Evolutionary conservation across 1,140 invertebrate species (phyloP).

Genomic region (Lutraria rhynchaena): DNA sequence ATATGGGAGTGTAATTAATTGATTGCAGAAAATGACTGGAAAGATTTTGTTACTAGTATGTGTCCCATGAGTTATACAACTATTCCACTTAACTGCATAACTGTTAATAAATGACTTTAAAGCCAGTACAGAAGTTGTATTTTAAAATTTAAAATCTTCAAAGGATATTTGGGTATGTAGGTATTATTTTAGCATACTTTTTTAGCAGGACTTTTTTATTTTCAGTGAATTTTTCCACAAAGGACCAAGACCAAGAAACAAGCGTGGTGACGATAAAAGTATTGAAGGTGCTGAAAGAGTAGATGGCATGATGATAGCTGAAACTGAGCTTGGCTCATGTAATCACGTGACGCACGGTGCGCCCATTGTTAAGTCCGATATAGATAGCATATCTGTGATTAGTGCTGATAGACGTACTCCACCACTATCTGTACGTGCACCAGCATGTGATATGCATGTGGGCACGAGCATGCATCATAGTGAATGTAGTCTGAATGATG

Average conservation of each 20-base stretch:
- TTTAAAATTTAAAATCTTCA: too few species aligned
- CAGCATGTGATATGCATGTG: conserved; percentile 36
- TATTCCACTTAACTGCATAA: too few species aligned
- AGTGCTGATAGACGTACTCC: conserved; percentile 43
- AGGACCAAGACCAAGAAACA: conserved; percentile 66
- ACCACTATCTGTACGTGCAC: conserved; percentile 50
- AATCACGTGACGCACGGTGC: conserved; percentile 41
- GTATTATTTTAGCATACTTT: too few species aligned
- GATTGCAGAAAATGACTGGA: too few species aligned
- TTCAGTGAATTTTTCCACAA: conserved; percentile 71
- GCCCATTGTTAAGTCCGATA: conserved; percentile 34
- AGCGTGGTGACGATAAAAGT: conserved; percentile 45
- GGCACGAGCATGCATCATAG: neutral
- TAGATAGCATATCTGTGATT: conserved; percentile 49
- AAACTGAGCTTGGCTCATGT: conserved; percentile 41
- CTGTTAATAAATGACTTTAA: too few species aligned
- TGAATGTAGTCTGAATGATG: conserved; percentile 23
- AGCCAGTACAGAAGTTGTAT: too few species aligned
- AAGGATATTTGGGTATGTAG: too few species aligned
- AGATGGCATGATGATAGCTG: conserved; percentile 40
- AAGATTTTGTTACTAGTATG: too few species aligned
- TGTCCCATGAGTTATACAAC: too few species aligned
- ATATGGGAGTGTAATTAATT: too few species aligned
- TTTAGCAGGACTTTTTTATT: too few species aligned
- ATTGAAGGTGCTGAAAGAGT: conserved; percentile 40